Base-by-base conservation (phyloP, 2,113 vertebrate species). In the Chloropsis hardwickii region DNA sequence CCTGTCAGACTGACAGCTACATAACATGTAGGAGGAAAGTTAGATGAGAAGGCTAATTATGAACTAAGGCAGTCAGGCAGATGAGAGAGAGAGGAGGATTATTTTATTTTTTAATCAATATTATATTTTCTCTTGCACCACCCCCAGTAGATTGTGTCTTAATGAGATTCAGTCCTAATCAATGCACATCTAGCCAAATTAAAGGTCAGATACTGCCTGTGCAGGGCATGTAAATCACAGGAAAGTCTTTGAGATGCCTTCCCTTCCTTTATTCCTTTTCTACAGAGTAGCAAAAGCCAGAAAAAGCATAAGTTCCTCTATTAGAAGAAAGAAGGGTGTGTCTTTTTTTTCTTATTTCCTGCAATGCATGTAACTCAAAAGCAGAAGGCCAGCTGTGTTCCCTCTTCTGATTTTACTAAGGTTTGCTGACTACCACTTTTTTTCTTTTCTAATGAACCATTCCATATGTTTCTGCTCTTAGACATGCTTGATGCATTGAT, bases 31-130 rank as follows among this genome's bases (percentile, higher is more conserved):
- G 81, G 79, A 94, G 37, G 58, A 93, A 71, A 95, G 50, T 15
- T 83, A 54, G 83, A 95, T 92, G 40, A 51, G 80, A 64, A 92
- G 65, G 86, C 86, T 96, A 72, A 88, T 88, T 97, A 93, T 95
- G 94, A 87, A 86, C 56, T 86, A 80, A 50, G 70, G 8, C 27
- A 92, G 53, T 86, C 45, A 88, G 54, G 16, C 81, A 31, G 9
- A 35, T 23, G 13, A 95, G 88, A 81, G 16, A 56, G 54, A 89
- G n/a, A 53, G 60, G 31, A 86, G 81, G 35, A 74, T 88, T 91
- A 83, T 89, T 96, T 97, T 71, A 57, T 94, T 97, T 95, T 91
- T 83, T 78, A 92, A 92, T 96, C 86, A 95, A 78, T 95, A 79
- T 69, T 93, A 72, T 95, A 93, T 94, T 85, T 96, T 94, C 57